These are phyloP conservation scores for Arrhamphus sclerolepis DNA, from an alignment of 2,797 vertebrate species.

Conservation along the genomic window DNA sequence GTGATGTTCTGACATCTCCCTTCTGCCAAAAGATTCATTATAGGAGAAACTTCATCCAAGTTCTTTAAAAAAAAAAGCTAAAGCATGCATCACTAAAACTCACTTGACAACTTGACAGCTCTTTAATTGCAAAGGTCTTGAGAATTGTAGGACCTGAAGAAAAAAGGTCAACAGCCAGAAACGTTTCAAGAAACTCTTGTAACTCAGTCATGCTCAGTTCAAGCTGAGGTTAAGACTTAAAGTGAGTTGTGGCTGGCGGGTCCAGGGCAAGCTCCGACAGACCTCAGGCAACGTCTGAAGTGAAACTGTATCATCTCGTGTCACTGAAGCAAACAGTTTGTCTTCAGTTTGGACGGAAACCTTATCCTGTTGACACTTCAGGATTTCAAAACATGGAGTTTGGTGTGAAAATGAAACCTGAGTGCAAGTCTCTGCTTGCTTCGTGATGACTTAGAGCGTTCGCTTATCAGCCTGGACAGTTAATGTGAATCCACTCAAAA, in stretches of 20 bases:
- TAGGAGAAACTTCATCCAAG: constrained; percentile 15
- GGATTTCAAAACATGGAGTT: constrained; percentile 57
- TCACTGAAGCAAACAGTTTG: constrained; percentile 34
- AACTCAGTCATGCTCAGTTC: constrained; percentile 16
- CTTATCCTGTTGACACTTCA: constrained; percentile 49
- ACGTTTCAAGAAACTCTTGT: constrained; percentile 4
- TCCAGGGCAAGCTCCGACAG: constrained; percentile 46
- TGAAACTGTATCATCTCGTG: constrained; percentile 35
- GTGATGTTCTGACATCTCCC: neutral
- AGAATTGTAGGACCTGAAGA: constrained; percentile 40
- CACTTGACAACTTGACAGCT: constrained; percentile 36
- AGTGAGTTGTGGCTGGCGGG: constrained; percentile 18
- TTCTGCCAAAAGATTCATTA: constrained; percentile 9
- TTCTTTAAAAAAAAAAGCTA: constrained; percentile 8
- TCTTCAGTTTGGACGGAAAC: constrained; percentile 53
- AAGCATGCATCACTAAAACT: constrained; percentile 27
- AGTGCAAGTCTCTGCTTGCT: constrained; percentile 51
- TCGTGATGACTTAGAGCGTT: constrained; percentile 26
- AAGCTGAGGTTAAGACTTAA: constrained; percentile 34
- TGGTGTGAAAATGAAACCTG: constrained; percentile 37
- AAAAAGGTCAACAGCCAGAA: constrained; percentile 31
- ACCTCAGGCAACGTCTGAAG: constrained; percentile 16
- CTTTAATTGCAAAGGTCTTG: constrained; percentile 34
- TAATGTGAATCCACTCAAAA: constrained; percentile 18
- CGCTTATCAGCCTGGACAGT: constrained; percentile 32